These are phyloP conservation scores for Bubalus kerabau DNA, from an alignment of 2,113 vertebrate genomes.

Conservation along the genomic window DNA sequence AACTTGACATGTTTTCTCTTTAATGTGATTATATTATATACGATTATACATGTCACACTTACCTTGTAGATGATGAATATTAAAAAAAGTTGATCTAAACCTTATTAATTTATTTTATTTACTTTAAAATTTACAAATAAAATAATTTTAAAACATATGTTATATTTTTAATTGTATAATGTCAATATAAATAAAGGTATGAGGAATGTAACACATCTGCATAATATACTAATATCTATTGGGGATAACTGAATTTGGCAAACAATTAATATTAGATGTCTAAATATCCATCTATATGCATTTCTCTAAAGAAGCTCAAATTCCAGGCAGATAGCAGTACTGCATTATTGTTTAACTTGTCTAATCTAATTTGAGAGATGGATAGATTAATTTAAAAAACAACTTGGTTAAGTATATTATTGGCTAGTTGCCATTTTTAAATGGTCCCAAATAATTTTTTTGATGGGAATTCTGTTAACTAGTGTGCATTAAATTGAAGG, in stretches of 20 bases:
- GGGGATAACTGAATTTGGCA: not conserved
- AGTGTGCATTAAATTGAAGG: slow-evolving; percentile 23
- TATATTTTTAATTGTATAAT: not conserved
- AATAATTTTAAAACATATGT: not conserved
- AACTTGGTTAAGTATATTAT: slow-evolving; percentile 43
- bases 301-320: not conserved
- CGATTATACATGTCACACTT: not conserved
- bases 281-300: not conserved
- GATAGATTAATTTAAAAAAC: slow-evolving; percentile 26
- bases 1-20: not conserved
- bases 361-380: slow-evolving; percentile 27
- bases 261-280: not conserved
- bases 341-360: not conserved
- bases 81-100: not conserved
- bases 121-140: not conserved
- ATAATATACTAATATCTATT: not conserved
- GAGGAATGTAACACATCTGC: not conserved
- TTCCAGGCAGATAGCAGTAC: not conserved
- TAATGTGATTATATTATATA: not conserved
- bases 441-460: slow-evolving; percentile 45
- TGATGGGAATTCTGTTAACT: slow-evolving; percentile 31
- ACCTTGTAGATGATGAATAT: not conserved
- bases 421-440: slow-evolving; percentile 50
- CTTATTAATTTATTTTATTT: not conserved
- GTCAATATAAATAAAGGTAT: not conserved